phyloP scores from a whole-genome alignment of 2,888 invertebrate genomes.

The Boloria euphrosyne region DNA sequence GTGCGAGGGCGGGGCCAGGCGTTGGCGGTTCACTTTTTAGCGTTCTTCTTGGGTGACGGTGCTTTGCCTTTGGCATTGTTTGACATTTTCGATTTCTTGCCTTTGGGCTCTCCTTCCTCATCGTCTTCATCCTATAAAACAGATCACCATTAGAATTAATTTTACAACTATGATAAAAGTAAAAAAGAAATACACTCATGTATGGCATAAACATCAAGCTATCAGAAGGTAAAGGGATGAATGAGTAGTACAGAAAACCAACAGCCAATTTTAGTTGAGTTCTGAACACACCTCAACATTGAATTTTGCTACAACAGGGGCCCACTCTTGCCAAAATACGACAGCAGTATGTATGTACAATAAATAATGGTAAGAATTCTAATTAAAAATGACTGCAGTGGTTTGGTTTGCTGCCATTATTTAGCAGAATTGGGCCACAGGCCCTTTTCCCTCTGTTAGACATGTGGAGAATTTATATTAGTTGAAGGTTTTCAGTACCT shows the following conservation, averaged over 20 bases:
- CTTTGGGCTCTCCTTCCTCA: conserved; percentile 90
- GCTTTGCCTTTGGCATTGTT: conserved; percentile 87
- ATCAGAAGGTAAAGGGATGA: conserved; percentile 77
- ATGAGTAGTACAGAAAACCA: conserved; percentile 80
- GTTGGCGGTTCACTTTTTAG: conserved; percentile 73
- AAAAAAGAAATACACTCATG: neutral
- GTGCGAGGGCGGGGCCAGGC: conserved; percentile 38
- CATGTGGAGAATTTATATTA: conserved; percentile 49
- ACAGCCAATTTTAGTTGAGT: conserved; percentile 61
- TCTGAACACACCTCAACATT: conserved; percentile 25
- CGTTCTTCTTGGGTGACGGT: conserved; percentile 87
- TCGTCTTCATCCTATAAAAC: conserved; percentile 84
- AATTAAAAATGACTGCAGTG: neutral
- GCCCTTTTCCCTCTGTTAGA: conserved; percentile 72
- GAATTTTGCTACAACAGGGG: conserved; percentile 46
- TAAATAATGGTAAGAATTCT: neutral
- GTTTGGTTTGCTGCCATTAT: conserved; percentile 44
- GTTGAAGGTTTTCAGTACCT: conserved; percentile 82
- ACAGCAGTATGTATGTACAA: conserved; percentile 39
- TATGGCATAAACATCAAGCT: conserved; percentile 42
- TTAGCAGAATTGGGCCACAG: conserved; percentile 52
- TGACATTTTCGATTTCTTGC: conserved; percentile 89
- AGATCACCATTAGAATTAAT: neutral
- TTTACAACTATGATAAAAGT: neutral
- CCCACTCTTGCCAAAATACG: conserved; percentile 54